Evolutionary conservation across 2,797 vertebrate genomes (phyloP).

Genomic region (Botia almorhae): DNA sequence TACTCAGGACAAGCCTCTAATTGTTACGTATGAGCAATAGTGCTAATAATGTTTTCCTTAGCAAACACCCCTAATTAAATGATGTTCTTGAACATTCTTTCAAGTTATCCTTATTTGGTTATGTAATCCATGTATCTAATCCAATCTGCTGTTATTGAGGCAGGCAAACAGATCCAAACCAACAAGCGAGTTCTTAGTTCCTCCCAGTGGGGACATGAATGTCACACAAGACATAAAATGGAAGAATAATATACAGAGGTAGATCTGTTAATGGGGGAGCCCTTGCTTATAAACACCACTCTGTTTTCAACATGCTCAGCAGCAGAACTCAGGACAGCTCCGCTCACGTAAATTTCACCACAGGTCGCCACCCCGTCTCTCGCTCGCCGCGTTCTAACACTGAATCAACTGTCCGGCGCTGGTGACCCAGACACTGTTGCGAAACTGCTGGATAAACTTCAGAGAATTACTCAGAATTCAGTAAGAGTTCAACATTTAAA

Average conservation of each 20-base stretch:
- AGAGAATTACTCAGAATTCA: background rate
- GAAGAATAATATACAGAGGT: conserved; percentile 33
- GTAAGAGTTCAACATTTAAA: conserved; percentile 29
- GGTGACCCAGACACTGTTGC: conserved; percentile 13
- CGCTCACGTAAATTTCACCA: conserved; percentile 38
- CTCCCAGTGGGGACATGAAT: conserved; percentile 42
- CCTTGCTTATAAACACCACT: conserved; percentile 69
- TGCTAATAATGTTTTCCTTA: background rate
- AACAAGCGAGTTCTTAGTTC: conserved; percentile 5
- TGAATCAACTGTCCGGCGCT: conserved; percentile 34
- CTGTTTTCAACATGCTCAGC: conserved; percentile 72
- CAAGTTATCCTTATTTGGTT: background rate
- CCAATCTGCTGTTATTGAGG: background rate
- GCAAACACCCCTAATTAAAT: background rate
- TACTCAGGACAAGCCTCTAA: background rate
- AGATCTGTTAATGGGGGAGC: conserved; percentile 41
- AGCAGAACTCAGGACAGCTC: conserved; percentile 60
- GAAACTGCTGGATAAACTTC: conserved; percentile 35
- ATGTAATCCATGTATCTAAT: background rate
- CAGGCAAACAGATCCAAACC: background rate
- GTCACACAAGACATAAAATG: conserved; percentile 39
- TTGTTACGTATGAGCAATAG: background rate
- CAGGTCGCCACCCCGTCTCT: conserved; percentile 36
- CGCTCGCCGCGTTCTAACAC: conserved; percentile 23
- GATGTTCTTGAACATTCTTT: background rate